Base-by-base conservation (phyloP, 2,797 vertebrate species). In the Lepilemur ruficaudatus region DNA sequence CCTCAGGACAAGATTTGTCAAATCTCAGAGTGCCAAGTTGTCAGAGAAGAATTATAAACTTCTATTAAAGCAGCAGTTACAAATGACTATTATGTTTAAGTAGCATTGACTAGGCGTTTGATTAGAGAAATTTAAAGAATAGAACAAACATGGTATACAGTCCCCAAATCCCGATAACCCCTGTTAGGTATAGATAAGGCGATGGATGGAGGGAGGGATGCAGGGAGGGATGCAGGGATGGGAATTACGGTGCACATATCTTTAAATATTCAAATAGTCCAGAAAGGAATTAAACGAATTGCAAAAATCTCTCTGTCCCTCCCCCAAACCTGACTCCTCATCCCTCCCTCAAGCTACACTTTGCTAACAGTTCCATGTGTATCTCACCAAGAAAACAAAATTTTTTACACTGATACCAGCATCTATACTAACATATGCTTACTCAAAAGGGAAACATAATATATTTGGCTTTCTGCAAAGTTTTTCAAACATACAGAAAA, bases 341-440 rank as follows among this genome's bases (percentile, higher is more conserved):
- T 55, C 20, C 55, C 86, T 82, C 48, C 85, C 89, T 50, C 50
- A 89, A 95, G 41, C 91, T 88, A 18, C 7, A 63, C 50, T 86
- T 46, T 22, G 38, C 73, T 52, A 86, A 95, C 88, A 91, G 90
- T 69, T 89, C 88, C 92, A 10, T 93, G 93, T 94, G 72, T 69
- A 93, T 96, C 94, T 97, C 97, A 97, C 81, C 94, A 94, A 86
- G 91, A 98, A 97, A 97, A 96, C 96, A 95, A 95, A 70, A 41
- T 25, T 72, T 61, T 88, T 93, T 69, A 92, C 93, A 65, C 95
- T 65, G 91, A 65, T 72, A 88, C 82, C 88, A 93, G 81, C 82
- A 35, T 93, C 94, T 20, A 80, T 41, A 41, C 85, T 38, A 94
- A 95, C 96, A 96, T 97, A 97, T 93, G 96, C 94, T 97, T 86